These are phyloP conservation scores for Danio choprae DNA, from an alignment of 2,797 vertebrate genomes.

Conservation along the genomic window DNA sequence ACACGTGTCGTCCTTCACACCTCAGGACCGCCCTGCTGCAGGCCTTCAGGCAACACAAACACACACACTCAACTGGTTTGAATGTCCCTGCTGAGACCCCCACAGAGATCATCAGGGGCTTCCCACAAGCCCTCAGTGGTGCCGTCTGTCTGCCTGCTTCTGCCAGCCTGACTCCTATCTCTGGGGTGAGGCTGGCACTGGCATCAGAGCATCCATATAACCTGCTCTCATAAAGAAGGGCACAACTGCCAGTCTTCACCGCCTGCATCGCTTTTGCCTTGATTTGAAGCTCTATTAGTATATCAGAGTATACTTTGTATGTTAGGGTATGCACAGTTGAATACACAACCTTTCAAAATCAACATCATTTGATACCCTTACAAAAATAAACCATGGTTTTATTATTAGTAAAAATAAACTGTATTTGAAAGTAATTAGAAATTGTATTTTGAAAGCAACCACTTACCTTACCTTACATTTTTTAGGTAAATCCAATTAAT, in stretches of 20 bases:
- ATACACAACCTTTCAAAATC: background rate
- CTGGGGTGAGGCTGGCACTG: constrained; percentile 52
- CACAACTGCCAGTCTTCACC: constrained; percentile 32
- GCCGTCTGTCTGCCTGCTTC: constrained; percentile 47
- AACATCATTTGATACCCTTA: too few species aligned
- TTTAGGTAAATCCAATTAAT: too few species aligned
- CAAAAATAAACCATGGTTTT: too few species aligned
- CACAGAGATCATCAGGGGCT: constrained; percentile 47
- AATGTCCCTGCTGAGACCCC: constrained; percentile 36
- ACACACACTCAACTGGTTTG: constrained; percentile 41
- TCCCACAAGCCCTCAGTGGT: constrained; percentile 47
- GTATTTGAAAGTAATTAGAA: too few species aligned
- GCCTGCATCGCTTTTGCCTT: constrained; percentile 28
- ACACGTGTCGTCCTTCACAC: constrained; percentile 69
- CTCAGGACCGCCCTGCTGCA: constrained; percentile 83
- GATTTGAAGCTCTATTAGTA: background rate
- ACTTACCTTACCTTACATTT: too few species aligned
- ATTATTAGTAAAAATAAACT: too few species aligned
- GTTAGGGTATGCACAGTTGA: constrained; percentile 7
- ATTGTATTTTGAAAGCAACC: too few species aligned
- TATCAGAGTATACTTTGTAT: too few species aligned
- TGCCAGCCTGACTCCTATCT: constrained; percentile 46
- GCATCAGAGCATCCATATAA: constrained; percentile 39
- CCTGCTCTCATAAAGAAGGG: constrained; percentile 32
- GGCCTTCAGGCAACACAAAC: constrained; percentile 57